Evolutionary conservation across 2,113 vertebrate species (phyloP), one percentile per base, ranked within the genome.

Genomic region (Bos indicus): DNA sequence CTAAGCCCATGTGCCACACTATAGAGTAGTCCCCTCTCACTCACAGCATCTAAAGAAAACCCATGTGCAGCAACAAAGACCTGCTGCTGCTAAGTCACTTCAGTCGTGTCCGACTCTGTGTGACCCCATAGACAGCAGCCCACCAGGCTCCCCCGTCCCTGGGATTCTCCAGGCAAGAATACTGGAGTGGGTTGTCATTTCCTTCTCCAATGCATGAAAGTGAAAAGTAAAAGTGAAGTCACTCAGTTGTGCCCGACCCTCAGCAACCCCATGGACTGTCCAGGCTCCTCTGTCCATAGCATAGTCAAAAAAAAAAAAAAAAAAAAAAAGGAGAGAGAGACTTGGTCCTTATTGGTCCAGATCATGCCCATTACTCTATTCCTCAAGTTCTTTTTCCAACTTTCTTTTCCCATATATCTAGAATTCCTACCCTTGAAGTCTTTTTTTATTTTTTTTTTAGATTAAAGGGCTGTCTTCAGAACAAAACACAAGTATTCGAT

Each of bases 1-100:
- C 36, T 77, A 43, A 43, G 71, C 23, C 40, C 71, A 43, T 43
- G 71, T 43, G 40, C 71, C 36, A 77, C 23, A 43, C 36, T 26
- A 15, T 43, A 43, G 36, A 43, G 36, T 25, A 23, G 36, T 43
- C 28, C 28, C 60, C 28, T 40, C 71, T 77, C 12, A 2, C 19
- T 12, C 0, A 0, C 6, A 25, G 71, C 12, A 25, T 43, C 40
- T 71, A 26, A 40, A 77, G 36, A 77, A 77, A 77, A 12, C 12
- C 71, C 40, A 14, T 14, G 23, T 77, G 23, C 12, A 43, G 12
- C 23, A 26, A 43, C 40, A 40, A 43, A 77, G 40, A 74, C 21
- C 36, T 43, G 48, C 9, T 48, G 48, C 48, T 48, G 48, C 48
- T 48, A 48, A 48, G 48, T 48, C 11, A 2, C 48, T 48, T 48